These are phyloP conservation scores for Muntiacus muntjak DNA, from an alignment of 2,113 vertebrate species.

Conservation along the genomic window DNA sequence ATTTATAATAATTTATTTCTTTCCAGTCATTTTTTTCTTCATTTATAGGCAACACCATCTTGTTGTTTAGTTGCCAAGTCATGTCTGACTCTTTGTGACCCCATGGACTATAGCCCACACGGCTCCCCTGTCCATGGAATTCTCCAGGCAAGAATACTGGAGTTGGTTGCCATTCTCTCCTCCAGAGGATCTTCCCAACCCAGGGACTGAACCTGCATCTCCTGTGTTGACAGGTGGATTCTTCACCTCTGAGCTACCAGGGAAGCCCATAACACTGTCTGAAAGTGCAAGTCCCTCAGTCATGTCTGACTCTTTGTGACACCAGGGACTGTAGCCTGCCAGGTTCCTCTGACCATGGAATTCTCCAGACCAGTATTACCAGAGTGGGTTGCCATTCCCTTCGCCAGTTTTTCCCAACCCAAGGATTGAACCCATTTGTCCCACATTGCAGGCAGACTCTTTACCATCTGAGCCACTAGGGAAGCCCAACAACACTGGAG, in stretches of 20 bases:
- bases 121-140: background rate
- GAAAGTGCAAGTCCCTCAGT: background rate
- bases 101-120: background rate
- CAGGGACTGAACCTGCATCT: background rate
- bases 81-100: background rate
- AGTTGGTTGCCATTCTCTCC: background rate
- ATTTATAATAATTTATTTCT: background rate
- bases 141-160: background rate
- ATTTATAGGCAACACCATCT: background rate
- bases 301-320: background rate
- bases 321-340: background rate
- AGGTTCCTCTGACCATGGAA: background rate
- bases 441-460: background rate
- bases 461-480: background rate
- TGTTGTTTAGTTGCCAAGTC: background rate
- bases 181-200: background rate
- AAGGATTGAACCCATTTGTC: background rate
- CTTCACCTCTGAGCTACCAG: background rate
- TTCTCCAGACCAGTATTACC: background rate
- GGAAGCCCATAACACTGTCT: background rate
- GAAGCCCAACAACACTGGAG: background rate
- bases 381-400: background rate
- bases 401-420: background rate
- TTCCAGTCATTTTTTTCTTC: background rate
- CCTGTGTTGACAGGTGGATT: background rate